Percentiles rank a stretch among this genome's conserved stretches.
Conservation (phyloP, 2,888 invertebrate species). For the Drosophila formosana region DNA sequence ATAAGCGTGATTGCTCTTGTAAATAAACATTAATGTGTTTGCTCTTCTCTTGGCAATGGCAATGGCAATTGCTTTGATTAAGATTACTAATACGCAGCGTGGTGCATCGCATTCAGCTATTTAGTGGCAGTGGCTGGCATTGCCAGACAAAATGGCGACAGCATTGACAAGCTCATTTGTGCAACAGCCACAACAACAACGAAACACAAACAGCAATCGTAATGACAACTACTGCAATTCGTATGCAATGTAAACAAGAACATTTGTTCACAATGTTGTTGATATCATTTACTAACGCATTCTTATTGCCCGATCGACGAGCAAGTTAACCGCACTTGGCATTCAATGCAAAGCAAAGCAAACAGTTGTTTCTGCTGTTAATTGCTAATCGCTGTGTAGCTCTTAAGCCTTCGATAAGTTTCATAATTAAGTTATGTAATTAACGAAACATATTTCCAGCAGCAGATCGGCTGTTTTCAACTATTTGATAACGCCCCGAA, state of each 20-base stretch:
- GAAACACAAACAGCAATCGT: constrained; percentile 24
- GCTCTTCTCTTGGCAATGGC: constrained; percentile 29
- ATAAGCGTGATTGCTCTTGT: constrained; percentile 4
- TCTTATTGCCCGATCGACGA: constrained; percentile 48
- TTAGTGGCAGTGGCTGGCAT: constrained; percentile 61
- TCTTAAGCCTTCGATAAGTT: neutral
- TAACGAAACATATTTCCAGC: constrained; percentile 4
- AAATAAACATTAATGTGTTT: constrained; percentile 35
- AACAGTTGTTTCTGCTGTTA: neutral
- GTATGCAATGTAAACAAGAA: constrained; percentile 68
- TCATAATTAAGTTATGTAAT: constrained; percentile 1
- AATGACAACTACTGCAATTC: constrained; percentile 36
- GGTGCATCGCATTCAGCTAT: constrained; percentile 22
- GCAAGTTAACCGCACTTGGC: constrained; percentile 55
- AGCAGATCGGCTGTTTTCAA: neutral
- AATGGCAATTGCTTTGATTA: constrained; percentile 42
- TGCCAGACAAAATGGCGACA: constrained; percentile 77
- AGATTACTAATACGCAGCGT: constrained; percentile 73
- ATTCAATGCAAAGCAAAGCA: constrained; percentile 31
- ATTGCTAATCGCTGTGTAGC: neutral
- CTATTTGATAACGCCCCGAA: neutral
- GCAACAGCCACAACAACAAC: constrained; percentile 42
- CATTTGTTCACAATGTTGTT: constrained; percentile 70
- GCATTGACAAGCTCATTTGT: constrained; percentile 70
- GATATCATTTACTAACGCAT: constrained; percentile 58